A percentile compares a stretch with the other conserved stretches of the same genome.
Evolutionary conservation across 2,888 invertebrate genomes (phyloP).

Genomic region (Drosophila neotestacea): DNA sequence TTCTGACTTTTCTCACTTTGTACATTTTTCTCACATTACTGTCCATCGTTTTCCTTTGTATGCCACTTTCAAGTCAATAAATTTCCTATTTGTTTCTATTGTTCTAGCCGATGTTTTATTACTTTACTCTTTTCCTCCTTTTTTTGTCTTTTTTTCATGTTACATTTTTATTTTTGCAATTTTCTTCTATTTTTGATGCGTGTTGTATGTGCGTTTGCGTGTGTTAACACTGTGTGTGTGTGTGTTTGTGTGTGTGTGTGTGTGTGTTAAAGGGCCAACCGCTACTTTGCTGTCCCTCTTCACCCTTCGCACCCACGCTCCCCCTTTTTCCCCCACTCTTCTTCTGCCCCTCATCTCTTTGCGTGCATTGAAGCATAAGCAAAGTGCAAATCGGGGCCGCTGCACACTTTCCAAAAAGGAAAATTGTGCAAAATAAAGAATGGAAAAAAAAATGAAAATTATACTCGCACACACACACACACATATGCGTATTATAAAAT

Average conservation of each 20-base stretch:
- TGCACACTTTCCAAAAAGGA: constrained; percentile 43
- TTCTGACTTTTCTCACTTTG: too few relatives aligned
- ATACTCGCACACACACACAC: constrained; percentile 13
- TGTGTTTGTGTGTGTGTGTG: too few relatives aligned
- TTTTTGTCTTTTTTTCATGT: not conserved
- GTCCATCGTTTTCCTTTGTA: not conserved
- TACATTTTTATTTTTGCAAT: not conserved
- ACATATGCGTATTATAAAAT: constrained; percentile 25
- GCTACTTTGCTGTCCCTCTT: constrained; percentile 19
- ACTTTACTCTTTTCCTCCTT: not conserved
- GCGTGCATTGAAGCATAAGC: constrained; percentile 64
- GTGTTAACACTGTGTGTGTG: constrained; percentile 2
- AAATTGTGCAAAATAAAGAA: constrained; percentile 48
- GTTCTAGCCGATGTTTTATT: not conserved
- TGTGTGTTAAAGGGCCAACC: constrained; percentile 11
- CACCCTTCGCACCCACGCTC: not conserved
- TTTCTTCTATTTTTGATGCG: not conserved
- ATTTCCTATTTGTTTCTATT: constrained; percentile 11
- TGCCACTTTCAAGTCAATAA: constrained; percentile 3
- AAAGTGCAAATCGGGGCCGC: constrained; percentile 52
- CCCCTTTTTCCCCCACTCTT: not conserved
- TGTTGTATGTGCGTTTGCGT: not conserved
- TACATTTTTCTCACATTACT: not conserved
- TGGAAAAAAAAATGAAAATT: constrained; percentile 20
- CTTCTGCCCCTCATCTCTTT: constrained; percentile 2